Percentiles rank a stretch among this genome's conserved stretches.
These are phyloP conservation scores for Zeuzera pyrina DNA, from an alignment of 2,888 invertebrate genomes.

Conservation along the genomic window DNA sequence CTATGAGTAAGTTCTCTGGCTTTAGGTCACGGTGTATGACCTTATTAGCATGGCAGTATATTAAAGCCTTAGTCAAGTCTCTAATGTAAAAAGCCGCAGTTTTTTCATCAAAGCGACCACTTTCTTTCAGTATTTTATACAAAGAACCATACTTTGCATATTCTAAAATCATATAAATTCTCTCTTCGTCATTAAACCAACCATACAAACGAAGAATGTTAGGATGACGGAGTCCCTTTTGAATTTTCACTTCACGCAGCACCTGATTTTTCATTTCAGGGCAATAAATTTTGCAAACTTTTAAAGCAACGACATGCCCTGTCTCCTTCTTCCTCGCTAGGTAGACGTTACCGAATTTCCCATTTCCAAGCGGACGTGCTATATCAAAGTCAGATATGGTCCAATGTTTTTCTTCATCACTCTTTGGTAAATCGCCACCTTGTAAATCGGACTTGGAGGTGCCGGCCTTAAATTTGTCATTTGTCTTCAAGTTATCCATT, in stretches of 20 bases:
- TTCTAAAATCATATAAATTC: slow-evolving; percentile 96
- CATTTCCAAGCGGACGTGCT: slow-evolving; percentile 92
- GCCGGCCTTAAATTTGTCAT: slow-evolving; percentile 55
- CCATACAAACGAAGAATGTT: slow-evolving; percentile 95
- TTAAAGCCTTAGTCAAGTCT: slow-evolving; percentile 89
- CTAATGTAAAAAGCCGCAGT: slow-evolving; percentile 85
- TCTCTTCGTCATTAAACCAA: slow-evolving; percentile 93
- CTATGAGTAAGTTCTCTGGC: slow-evolving; percentile 94
- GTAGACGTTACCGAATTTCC: slow-evolving; percentile 98
- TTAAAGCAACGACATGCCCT: slow-evolving; percentile 86
- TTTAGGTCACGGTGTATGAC: slow-evolving; percentile 97
- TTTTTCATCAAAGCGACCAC: slow-evolving; percentile 85
- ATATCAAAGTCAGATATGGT: slow-evolving; percentile 91
- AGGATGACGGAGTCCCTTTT: slow-evolving; percentile 93
- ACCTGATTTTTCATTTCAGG: slow-evolving; percentile 95
- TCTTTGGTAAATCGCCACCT: slow-evolving; percentile 25
- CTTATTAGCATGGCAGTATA: slow-evolving; percentile 91
- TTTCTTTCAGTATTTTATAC: slow-evolving; percentile 82
- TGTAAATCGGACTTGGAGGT: slow-evolving; percentile 23
- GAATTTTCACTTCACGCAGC: slow-evolving; percentile 97
- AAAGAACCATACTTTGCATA: slow-evolving; percentile 89
- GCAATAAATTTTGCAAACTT: slow-evolving; percentile 89
- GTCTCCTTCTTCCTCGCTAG: slow-evolving; percentile 93
- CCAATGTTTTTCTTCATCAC: slow-evolving; percentile 76
- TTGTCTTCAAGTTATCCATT: slow-evolving; percentile 28